These are phyloP conservation scores for Limnephilus auricula DNA, from an alignment of 2,888 invertebrate species.

Conservation along the genomic window DNA sequence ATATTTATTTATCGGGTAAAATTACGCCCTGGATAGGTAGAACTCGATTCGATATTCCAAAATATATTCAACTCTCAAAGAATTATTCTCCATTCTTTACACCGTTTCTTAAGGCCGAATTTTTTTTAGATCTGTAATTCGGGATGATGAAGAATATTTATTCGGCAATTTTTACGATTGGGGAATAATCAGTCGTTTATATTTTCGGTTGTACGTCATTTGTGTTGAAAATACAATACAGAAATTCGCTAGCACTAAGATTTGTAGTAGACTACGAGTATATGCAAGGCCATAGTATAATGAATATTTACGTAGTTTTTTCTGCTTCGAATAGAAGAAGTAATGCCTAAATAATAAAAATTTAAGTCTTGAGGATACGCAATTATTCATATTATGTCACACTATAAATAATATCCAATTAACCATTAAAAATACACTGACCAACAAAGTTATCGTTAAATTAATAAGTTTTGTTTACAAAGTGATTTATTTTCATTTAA, in stretches of 20 bases:
- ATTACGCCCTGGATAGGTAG: background rate
- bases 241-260: background rate
- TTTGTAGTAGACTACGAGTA: background rate
- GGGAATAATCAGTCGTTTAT: background rate
- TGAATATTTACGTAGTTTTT: too few relatives aligned
- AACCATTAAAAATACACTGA: background rate
- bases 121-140: conserved; percentile 13
- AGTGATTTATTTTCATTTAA: too few relatives aligned
- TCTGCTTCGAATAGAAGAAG: background rate
- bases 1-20: conserved; percentile 46
- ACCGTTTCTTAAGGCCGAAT: conserved; percentile 7
- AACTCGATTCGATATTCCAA: conserved; percentile 26
- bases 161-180: conserved; percentile 18
- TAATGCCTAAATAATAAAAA: background rate
- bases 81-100: conserved; percentile 32
- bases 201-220: background rate
- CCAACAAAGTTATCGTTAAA: too few relatives aligned
- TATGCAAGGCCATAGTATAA: background rate
- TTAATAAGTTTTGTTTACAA: too few relatives aligned
- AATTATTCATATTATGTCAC: background rate
- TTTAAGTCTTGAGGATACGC: background rate
- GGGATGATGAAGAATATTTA: background rate
- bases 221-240: background rate
- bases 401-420: background rate
- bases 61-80: conserved; percentile 19